Base-by-base conservation (phyloP, 1,140 invertebrate genomes). In the Lordiphosa collinella region DNA sequence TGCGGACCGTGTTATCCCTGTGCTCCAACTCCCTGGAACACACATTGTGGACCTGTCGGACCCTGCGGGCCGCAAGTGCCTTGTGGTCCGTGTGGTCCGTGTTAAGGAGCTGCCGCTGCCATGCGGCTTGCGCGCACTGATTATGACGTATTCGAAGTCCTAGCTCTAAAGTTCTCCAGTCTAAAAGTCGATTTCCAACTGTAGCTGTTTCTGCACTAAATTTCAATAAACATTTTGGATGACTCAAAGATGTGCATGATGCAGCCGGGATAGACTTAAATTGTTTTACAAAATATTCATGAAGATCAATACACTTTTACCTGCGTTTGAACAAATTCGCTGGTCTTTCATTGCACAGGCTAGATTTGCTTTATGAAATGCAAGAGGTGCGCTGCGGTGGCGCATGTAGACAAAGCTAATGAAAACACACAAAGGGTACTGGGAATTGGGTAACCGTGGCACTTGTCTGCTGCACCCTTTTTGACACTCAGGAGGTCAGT, bases 1-100 rank as follows among this genome's bases (percentile, higher is more conserved):
- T 86, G 82, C 44, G 80, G 82, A 8, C 72, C 80, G 6, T 86
- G 82, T 25, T 86, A 86, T 53, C 82, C 82, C 1, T 86, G 82
- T 31, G 65, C 82, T 6, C 82, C 82, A 4, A 86, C 82, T 11
- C 82, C 82, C 1, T 86, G 82, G 82, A 86, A 86, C 43, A 86
- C 82, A 3, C 82, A 86, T 12, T 86, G 82, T 48, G 82, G 82
- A 11, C 82, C 82, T 1, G 78, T 82, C 12, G 75, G 80, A 6
- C 75, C 80, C 0, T 80, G 72, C 41, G 82, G 82, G 4, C 82
- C 82, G 0, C 75, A 86, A 64, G 82, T 86, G 10, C 82, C 82
- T 0, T 86, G 82, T 36, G 80, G 64, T 31, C 82, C 82, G 1
- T 66, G 82, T 56, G 82, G 82, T 11, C 80, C 82, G 16, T 85